Evolutionary conservation across 2,797 vertebrate genomes (phyloP).

Genomic region (Gymnothorax javanicus): DNA sequence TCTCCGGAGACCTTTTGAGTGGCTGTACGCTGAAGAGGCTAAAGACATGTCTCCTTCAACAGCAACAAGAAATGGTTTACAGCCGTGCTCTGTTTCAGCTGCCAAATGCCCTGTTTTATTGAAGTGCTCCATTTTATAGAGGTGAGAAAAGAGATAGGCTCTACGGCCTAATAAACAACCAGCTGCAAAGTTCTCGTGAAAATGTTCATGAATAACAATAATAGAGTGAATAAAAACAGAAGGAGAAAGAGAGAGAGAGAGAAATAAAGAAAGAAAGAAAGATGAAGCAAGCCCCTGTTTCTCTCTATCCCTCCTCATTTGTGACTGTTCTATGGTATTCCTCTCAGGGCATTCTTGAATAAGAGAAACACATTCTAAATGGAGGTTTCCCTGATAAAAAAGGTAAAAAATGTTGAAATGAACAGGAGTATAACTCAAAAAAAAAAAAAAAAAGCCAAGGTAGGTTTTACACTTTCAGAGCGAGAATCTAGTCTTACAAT

Average conservation of each 20-base stretch:
- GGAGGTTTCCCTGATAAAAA: too few species aligned
- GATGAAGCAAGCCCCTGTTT: neutral
- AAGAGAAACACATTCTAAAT: too few species aligned
- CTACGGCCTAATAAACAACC: neutral
- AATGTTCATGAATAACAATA: neutral
- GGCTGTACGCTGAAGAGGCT: neutral
- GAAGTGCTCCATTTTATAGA: neutral
- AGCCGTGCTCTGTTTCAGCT: neutral
- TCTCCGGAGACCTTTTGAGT: neutral
- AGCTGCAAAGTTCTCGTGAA: neutral
- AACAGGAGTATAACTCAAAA: too few species aligned
- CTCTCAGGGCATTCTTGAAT: too few species aligned
- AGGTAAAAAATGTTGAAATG: too few species aligned
- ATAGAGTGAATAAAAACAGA: neutral
- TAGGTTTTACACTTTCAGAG: too few species aligned
- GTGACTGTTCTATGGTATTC: too few species aligned
- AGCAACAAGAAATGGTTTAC: neutral
- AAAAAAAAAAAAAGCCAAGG: too few species aligned
- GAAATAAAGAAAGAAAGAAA: neutral
- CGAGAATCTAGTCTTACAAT: too few species aligned
- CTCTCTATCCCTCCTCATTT: too few species aligned
- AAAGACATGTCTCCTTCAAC: neutral
- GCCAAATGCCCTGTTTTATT: neutral
- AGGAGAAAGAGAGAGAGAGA: neutral
- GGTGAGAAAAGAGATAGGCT: neutral